These are phyloP conservation scores for Garrulus glandarius DNA, from an alignment of 2,797 vertebrate genomes.

Conservation along the genomic window DNA sequence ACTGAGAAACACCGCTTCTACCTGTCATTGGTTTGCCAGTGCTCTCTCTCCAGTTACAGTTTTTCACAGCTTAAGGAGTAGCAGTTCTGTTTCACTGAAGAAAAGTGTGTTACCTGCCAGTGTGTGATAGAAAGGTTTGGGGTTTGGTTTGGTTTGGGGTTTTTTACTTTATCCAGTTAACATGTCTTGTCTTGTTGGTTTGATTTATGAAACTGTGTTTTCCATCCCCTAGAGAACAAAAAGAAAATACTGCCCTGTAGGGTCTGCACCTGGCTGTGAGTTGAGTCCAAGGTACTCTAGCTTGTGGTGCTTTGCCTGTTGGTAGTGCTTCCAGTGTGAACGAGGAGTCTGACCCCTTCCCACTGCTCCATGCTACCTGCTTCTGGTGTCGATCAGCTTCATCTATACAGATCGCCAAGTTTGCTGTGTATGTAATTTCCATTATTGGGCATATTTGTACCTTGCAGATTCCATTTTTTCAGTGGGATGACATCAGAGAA, in stretches of 20 bases:
- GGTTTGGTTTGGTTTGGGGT: not conserved
- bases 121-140: not conserved
- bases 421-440: not conserved
- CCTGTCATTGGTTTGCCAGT: not conserved
- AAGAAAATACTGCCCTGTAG: not conserved
- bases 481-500: not conserved
- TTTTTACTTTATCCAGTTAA: not conserved
- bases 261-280: not conserved
- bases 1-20: not conserved
- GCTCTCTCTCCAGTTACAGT: not conserved
- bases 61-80: not conserved
- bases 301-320: not conserved
- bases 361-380: rapidly evolving
- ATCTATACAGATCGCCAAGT: rapidly evolving
- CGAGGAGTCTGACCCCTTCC: rapidly evolving
- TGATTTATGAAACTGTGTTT: not conserved
- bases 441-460: not conserved
- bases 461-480: not conserved
- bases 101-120: not conserved
- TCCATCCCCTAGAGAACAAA: not conserved
- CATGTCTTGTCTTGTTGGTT: not conserved
- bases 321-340: not conserved
- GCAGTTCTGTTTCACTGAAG: not conserved
- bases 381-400: not conserved
- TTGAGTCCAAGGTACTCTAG: not conserved